Evolutionary conservation across 2,113 vertebrate genomes (phyloP).

Genomic region (Ailuropoda melanoleuca): DNA sequence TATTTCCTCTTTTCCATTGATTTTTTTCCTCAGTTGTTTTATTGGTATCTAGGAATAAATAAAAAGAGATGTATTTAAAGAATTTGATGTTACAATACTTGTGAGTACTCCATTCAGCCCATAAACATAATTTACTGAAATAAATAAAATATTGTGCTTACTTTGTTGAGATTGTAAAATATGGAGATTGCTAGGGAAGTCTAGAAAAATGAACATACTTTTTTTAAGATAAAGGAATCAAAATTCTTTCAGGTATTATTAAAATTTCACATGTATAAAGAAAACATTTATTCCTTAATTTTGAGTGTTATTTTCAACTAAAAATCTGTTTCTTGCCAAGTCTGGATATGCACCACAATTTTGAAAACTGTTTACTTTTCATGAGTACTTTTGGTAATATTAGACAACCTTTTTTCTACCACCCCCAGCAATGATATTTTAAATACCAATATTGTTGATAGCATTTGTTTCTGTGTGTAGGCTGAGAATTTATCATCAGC

Average conservation of each 20-base stretch:
- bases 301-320: background rate
- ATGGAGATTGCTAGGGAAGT: background rate
- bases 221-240: background rate
- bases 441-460: background rate
- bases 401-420: background rate
- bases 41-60: background rate
- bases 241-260: background rate
- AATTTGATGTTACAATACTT: background rate
- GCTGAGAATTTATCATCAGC: constrained; percentile 5
- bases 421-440: constrained; percentile 11
- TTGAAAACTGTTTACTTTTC: constrained; percentile 51
- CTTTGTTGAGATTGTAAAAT: constrained; percentile 16
- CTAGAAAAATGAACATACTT: background rate
- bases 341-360: background rate
- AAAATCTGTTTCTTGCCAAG: background rate
- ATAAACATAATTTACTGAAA: background rate
- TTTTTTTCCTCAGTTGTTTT: background rate
- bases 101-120: background rate
- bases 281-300: background rate
- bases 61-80: background rate
- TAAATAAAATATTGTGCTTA: background rate
- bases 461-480: background rate
- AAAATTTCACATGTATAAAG: background rate
- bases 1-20: background rate
- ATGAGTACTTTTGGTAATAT: constrained; percentile 36